Base-by-base conservation (phyloP, 2,888 invertebrate genomes). In the Galerucella calmariensis region DNA sequence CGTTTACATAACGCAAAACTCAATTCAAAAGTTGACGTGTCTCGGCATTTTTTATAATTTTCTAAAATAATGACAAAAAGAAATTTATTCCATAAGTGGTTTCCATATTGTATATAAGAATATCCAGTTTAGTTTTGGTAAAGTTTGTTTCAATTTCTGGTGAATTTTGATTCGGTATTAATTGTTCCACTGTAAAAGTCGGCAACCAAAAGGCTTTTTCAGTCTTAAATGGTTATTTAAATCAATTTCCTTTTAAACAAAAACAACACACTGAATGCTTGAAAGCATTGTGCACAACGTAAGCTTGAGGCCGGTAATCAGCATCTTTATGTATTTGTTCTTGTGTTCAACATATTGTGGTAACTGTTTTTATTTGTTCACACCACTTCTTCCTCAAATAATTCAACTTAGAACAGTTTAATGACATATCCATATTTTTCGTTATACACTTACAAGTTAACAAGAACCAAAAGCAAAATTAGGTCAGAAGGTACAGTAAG, bases 171-270 rank as follows among this genome's bases (percentile, higher is more conserved):
- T 67, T 44, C 20, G 16, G 35, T 11, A 53, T 41, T n/a, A n/a
- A n/a, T n/a, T 62, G 51, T 12, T 48, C 48, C 27, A 59, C 58
- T 66, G 58, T 67, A 72, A 72, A 72, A 72, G 72, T 72, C 72
- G 72, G 72, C 72, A 72, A 72, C 72, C 72, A 72, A 48, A 59
- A 56, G 44, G 6, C 67, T 67, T 67, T 12, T 11, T 9, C 1
- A 67, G 58, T 48, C 24, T 69, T 41, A 56, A 67, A 59, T 84
- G 84, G 84, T 84, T 84, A 83, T 81, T 81, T 79, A 53, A 56
- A 27, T 6, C 2, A 14, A 44, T 20, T 53, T 53, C 35, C n/a
- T 16, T 20, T 53, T 8, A 59, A 73, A 53, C 53, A 61, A 73
- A 69, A 63, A 68, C 59, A 69, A 77, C 75, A 78, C 78, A 73